Conservation (phyloP, 1,140 invertebrate species). For the Formica selysi region DNA sequence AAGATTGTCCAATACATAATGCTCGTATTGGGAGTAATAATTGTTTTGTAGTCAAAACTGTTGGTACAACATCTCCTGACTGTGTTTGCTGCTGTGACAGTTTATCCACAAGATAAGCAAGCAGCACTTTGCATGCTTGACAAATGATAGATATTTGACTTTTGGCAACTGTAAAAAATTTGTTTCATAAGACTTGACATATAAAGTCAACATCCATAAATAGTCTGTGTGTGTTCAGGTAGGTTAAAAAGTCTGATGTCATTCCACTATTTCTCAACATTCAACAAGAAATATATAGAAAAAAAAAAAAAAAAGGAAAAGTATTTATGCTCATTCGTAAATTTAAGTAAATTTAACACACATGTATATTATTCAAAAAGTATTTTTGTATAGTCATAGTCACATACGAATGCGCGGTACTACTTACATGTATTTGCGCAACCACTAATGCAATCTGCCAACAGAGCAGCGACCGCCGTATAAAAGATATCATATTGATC, state of each 20-base stretch:
- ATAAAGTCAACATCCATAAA: background rate
- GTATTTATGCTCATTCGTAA: background rate
- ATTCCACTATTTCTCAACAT: background rate
- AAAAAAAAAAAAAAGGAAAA: too few species aligned
- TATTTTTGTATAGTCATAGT: constrained; percentile 11
- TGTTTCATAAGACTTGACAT: constrained; percentile 1
- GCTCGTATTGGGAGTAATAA: constrained; percentile 88
- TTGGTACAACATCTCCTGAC: constrained; percentile 78
- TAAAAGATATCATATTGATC: constrained; percentile 92
- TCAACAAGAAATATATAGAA: background rate
- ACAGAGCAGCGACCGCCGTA: constrained; percentile 91
- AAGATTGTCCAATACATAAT: constrained; percentile 88
- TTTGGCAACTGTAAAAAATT: constrained; percentile 87
- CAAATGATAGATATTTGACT: constrained; percentile 87
- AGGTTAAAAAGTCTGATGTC: background rate
- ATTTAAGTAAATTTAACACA: background rate
- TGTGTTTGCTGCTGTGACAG: constrained; percentile 82
- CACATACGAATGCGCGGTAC: constrained; percentile 1
- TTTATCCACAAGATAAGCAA: constrained; percentile 87
- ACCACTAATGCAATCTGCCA: constrained; percentile 91
- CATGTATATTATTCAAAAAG: background rate
- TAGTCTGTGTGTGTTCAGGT: background rate
- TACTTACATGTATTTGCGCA: constrained; percentile 90
- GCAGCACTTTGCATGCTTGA: constrained; percentile 88
- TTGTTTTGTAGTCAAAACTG: constrained; percentile 86